Conservation (phyloP, 53 echinoderm and acorn worm genomes). For the Echinometra lucunter region DNA sequence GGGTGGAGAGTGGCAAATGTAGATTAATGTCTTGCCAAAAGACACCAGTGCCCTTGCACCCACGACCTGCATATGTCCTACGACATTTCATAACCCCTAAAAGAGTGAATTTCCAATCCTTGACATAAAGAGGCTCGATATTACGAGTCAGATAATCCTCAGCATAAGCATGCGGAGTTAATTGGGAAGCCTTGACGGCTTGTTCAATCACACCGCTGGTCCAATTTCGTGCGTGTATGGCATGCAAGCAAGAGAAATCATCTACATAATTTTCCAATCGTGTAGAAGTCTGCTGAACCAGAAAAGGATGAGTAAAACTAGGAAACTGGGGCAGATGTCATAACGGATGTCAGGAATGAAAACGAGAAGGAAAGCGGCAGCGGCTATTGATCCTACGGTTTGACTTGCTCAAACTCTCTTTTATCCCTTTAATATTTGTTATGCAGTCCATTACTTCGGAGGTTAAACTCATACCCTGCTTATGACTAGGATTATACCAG, state of each 20-base stretch:
- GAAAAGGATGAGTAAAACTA: neutral
- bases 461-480: neutral
- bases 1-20: too few species aligned
- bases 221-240: slow-evolving; percentile 6
- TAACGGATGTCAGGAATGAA: neutral
- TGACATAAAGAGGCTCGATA: too few species aligned
- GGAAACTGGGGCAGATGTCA: slow-evolving; percentile 51
- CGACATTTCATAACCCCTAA: too few species aligned
- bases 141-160: neutral
- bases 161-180: neutral
- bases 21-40: too few species aligned
- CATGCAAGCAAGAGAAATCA: neutral
- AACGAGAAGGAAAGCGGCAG: neutral
- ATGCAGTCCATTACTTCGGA: neutral
- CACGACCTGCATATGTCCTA: too few species aligned
- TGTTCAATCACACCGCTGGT: neutral
- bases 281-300: neutral
- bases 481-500: neutral
- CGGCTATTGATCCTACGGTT: neutral
- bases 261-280: neutral
- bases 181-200: neutral
- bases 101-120: too few species aligned
- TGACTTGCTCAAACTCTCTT: neutral
- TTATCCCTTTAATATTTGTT: neutral
- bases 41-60: too few species aligned